Conservation (phyloP, 2,113 vertebrate species). For the Chauna torquata region DNA sequence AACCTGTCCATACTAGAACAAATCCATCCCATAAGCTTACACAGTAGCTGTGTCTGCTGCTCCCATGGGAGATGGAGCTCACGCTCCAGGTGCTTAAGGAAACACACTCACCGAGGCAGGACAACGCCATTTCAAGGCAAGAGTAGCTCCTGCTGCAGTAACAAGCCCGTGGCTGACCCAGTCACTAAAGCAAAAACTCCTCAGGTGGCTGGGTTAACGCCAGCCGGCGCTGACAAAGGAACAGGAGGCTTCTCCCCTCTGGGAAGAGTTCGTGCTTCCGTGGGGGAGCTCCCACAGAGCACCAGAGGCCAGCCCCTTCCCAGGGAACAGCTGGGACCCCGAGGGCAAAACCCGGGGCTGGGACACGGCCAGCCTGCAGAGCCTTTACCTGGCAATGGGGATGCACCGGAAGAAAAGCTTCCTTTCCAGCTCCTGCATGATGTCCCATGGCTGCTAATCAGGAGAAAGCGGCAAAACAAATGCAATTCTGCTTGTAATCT, state of each 20-base stretch:
- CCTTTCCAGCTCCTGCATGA: not conserved
- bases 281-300: not conserved
- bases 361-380: not conserved
- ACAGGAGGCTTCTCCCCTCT: not conserved
- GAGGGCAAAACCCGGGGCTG: not conserved
- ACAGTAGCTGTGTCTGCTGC: not conserved
- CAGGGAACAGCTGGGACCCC: too few species aligned
- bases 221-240: not conserved
- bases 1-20: not conserved
- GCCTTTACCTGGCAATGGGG: fast-evolving
- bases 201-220: not conserved
- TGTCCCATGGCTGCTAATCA: not conserved
- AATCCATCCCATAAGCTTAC: not conserved
- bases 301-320: not conserved
- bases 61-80: not conserved
- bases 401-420: not conserved
- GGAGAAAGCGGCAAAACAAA: constrained; percentile 28
- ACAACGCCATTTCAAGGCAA: not conserved
- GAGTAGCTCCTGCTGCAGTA: not conserved
- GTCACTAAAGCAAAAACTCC: not conserved
- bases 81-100: not conserved
- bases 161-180: not conserved
- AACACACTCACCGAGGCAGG: not conserved
- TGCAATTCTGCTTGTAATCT: constrained; percentile 18
- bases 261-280: not conserved